A percentile compares a stretch with the other conserved stretches of the same genome.
Evolutionary conservation across 2,113 vertebrate genomes (phyloP).

Genomic region (Poicephalus meyeri): DNA sequence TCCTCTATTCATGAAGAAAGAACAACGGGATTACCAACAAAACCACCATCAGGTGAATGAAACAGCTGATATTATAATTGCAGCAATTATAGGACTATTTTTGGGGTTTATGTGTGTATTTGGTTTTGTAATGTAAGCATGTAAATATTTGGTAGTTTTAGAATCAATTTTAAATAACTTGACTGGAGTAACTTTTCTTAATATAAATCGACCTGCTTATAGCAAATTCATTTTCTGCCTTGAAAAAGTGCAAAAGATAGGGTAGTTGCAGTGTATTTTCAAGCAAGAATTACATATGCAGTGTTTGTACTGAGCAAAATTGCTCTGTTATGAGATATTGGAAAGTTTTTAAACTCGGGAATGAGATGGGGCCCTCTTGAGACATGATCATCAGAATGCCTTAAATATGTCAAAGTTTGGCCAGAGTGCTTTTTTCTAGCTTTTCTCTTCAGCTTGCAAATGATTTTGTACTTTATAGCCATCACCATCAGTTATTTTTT

Average conservation of each 20-base stretch:
- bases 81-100: neutral
- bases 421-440: neutral
- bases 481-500: neutral
- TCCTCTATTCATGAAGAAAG: neutral
- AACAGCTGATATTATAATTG: neutral
- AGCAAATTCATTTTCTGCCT: neutral
- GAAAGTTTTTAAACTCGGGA: conserved; percentile 27
- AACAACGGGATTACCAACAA: neutral
- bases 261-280: neutral
- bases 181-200: neutral
- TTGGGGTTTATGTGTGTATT: neutral
- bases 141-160: neutral
- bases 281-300: neutral
- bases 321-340: neutral
- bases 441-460: neutral
- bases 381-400: neutral
- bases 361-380: neutral
- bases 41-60: neutral
- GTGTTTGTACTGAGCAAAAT: neutral
- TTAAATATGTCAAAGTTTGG: neutral
- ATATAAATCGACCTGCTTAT: neutral
- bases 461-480: neutral
- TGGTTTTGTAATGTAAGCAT: neutral
- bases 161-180: neutral
- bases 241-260: neutral